These are phyloP conservation scores for Procavia capensis DNA, from an alignment of 2,113 vertebrate species.

Conservation along the genomic window DNA sequence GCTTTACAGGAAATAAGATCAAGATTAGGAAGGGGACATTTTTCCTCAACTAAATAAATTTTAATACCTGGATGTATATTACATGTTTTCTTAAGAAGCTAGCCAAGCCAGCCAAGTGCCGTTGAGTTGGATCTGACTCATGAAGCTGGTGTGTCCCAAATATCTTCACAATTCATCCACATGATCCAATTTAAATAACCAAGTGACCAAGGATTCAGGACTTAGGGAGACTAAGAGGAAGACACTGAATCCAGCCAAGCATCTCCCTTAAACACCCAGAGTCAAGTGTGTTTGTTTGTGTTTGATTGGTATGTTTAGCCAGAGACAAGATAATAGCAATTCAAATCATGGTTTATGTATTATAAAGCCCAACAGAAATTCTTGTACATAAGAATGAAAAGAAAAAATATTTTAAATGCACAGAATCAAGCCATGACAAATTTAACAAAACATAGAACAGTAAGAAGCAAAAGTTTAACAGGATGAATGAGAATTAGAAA, in stretches of 20 bases:
- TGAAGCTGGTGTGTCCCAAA: background rate
- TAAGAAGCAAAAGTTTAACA: background rate
- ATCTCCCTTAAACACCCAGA: background rate
- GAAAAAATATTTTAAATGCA: background rate
- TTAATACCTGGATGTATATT: too few species aligned
- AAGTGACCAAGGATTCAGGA: too few species aligned
- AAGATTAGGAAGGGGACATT: background rate
- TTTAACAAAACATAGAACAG: background rate
- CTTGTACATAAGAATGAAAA: background rate
- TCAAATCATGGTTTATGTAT: background rate
- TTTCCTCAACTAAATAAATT: background rate
- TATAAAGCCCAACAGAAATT: background rate
- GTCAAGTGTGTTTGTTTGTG: background rate
- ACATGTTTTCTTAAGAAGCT: background rate
- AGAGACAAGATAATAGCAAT: background rate
- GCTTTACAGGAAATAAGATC: background rate
- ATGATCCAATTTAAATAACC: background rate
- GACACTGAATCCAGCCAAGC: background rate
- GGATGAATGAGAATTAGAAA: background rate
- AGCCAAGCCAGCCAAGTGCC: too few species aligned
- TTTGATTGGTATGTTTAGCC: background rate
- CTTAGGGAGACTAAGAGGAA: background rate
- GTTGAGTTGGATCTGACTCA: too few species aligned
- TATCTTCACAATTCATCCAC: background rate
- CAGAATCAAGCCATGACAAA: background rate